Conservation (phyloP, 1,140 invertebrate species). For the Trichogramma pretiosum region DNA sequence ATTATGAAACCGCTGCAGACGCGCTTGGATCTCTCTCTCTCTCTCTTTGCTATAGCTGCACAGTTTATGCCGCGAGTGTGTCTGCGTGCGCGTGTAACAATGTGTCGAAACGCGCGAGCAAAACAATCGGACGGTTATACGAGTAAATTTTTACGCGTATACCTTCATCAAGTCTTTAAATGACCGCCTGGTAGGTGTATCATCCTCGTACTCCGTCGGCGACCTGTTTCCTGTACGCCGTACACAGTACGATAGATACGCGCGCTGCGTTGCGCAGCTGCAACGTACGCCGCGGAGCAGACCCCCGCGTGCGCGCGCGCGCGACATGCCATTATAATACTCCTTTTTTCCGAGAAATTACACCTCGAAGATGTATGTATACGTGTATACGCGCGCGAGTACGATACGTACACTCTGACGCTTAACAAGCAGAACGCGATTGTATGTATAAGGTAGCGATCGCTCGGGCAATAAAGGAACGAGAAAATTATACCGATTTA, state of each 20-base stretch:
- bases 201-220: no score
- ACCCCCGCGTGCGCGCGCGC: no score
- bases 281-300: no score
- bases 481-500: no score
- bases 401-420: no score
- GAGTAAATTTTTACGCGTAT: constrained; percentile 16
- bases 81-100: not conserved
- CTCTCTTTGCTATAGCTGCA: not conserved
- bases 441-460: no score
- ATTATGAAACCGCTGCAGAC: no score
- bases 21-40: not conserved
- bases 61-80: not conserved
- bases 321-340: not conserved
- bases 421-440: constrained; percentile 3
- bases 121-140: not conserved
- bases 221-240: constrained; percentile 3
- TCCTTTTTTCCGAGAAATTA: constrained; percentile 8
- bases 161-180: constrained; percentile 4
- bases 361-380: not conserved
- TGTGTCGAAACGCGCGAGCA: not conserved
- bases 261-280: no score
- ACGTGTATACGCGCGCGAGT: no score
- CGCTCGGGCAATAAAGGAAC: no score
- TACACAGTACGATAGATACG: no score
- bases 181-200: not conserved